Evolutionary conservation across 2,113 vertebrate species (phyloP).

Genomic region (Equus przewalskii): DNA sequence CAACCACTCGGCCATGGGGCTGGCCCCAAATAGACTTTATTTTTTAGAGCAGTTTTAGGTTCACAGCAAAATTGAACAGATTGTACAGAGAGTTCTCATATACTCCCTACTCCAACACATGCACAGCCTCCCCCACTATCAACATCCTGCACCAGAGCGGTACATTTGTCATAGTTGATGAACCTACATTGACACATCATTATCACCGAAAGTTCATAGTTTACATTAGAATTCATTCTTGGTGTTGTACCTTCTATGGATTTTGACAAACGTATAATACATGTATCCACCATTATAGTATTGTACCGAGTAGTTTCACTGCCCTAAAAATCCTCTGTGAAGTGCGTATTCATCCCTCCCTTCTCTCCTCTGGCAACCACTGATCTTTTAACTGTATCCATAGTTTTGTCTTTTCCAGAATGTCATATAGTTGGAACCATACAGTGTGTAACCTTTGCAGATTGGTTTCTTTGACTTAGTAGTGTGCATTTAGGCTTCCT

Average conservation of each 20-base stretch:
- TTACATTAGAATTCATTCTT: neutral
- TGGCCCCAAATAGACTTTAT: neutral
- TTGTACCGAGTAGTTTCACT: neutral
- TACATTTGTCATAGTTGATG: neutral
- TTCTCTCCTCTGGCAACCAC: neutral
- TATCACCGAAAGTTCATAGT: neutral
- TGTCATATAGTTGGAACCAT: neutral
- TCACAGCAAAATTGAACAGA: constrained; percentile 17
- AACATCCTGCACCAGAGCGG: neutral
- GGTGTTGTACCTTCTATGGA: neutral
- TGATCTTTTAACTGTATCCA: neutral
- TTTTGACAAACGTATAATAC: neutral
- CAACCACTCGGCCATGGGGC: too few relatives aligned
- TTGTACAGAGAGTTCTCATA: neutral
- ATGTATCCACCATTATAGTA: neutral
- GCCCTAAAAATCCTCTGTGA: neutral
- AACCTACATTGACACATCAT: neutral
- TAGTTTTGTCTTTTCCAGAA: neutral
- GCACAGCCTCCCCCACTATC: neutral
- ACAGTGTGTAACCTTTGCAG: neutral
- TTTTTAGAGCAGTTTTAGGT: constrained; percentile 27
- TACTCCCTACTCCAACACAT: neutral
- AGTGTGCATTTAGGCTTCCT: neutral
- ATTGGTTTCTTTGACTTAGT: neutral
- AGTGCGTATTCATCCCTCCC: neutral